Base-by-base conservation (phyloP, 1,140 invertebrate species). In the Hyphantria cunea region DNA sequence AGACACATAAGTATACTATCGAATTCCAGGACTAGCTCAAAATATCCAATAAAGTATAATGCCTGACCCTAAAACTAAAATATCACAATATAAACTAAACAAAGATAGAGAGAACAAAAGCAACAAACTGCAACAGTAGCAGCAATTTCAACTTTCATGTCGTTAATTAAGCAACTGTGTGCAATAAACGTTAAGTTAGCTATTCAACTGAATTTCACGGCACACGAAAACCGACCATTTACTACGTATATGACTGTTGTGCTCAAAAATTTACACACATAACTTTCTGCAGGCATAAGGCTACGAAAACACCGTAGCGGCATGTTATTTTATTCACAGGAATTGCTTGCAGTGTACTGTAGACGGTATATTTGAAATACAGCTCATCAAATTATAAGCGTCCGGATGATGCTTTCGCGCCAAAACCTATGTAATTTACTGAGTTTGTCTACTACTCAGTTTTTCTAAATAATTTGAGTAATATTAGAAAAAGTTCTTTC, bases 251-350 rank as follows among this genome's bases (percentile, higher is more conserved):
- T 44, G 41, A 44, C 63, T 31, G 53, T 39, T 47, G 33, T 59
- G 47, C 32, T 66, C 63, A 64, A 75, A 72, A 67, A 72, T 73
- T 70, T 65, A 72, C 34, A 44, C 33, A 31, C 11, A 37, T 15
- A 9, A 14, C 48, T 51, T 33, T 9, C 44, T 48, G 55, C 44
- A 37, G 55, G 34, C 44, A 56, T 58, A 48, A 39, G 44, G 14
- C 8, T 34, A n/a, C n/a, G 44, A 47, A 47, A 17, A 12, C 41
- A n/a, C 41, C 5, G 12, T 6, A 10, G 41, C 11, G 14, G 12
- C n/a, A 7, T 7, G n/a, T n/a, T 45, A 15, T 14, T 45, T 47
- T 25, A 12, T 25, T 47, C 8, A 47, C 8, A 14, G 17, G 9
- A 17, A 47, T 47, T 47, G 45, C 45, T 25, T 47, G 7, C 37